Base-by-base conservation (phyloP, 1,140 invertebrate species). In the Penaeus indicus region DNA sequence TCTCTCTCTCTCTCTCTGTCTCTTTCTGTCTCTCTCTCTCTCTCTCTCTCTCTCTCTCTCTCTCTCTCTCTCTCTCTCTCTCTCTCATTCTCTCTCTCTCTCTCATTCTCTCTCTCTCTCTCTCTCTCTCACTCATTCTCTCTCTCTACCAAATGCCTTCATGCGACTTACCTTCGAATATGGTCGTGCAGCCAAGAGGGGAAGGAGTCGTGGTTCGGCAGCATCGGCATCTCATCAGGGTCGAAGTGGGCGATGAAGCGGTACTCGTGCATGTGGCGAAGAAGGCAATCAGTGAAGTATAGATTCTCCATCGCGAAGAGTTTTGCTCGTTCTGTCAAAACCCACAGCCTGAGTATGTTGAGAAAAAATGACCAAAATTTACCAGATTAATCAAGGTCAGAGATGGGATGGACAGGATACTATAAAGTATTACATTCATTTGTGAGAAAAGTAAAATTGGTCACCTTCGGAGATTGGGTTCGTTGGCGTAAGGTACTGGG, bases 241-340 rank as follows among this genome's bases (percentile, higher is more conserved):
- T 89, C 88, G 25, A 89, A 61, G 63, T 85, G 82, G 27, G 79
- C 72, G 25, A 89, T 67, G 83, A 84, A 89, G 54, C 83, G 67
- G 63, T 84, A 80, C 25, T 91, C 85, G 16, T 91, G 90, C 47
- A 91, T 88, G 61, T 92, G 90, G 25, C 91, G 91, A 21, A 92
- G 84, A 80, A 92, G 90, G 63, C 92, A 92, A 82, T 92, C 91
- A 75, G 91, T 92, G 67, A 91, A 75, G 25, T 91, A 91, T 79
- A 90, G 87, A 75, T 92, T 92, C 69, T 90, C 88, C 1, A 90
- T 69, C 16, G 89, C 89, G 13, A 88, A 90, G 78, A 86, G 90
- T 42, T 90, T 86, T 7, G 88, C 84, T 72, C 91, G 89, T 21
- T 92, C 19, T 10, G 87, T 88, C 89, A 89, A 75, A 3, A 77